A percentile compares a stretch with the other conserved stretches of the same genome.
Conservation (phyloP, 2,797 vertebrate species). For the Trachops cirrhosus region DNA sequence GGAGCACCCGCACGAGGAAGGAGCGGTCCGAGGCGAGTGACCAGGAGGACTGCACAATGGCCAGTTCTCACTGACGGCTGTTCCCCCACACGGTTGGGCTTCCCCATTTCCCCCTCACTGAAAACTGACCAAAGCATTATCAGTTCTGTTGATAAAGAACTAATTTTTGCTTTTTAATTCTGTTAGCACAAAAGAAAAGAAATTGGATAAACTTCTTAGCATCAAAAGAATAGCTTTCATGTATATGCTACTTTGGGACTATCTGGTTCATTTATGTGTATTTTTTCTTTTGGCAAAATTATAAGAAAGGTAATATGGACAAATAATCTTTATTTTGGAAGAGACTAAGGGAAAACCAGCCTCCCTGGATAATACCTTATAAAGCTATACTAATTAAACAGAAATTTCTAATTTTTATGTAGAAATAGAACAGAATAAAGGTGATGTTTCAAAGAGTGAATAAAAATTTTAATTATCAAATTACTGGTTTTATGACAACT, state of each 20-base stretch:
- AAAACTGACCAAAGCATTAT: neutral
- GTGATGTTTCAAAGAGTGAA: neutral
- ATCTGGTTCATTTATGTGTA: neutral
- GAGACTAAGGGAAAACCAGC: neutral
- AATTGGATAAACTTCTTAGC: neutral
- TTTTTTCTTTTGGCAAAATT: neutral
- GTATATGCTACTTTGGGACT: neutral
- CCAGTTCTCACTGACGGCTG: neutral
- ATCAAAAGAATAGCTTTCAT: constrained; percentile 13
- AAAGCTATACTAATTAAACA: neutral
- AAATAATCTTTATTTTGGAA: constrained; percentile 3
- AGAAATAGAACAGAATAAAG: constrained; percentile 18
- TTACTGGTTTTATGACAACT: neutral
- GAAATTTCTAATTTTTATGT: neutral
- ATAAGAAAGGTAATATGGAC: neutral
- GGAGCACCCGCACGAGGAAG: neutral
- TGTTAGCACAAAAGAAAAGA: constrained; percentile 7
- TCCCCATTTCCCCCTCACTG: neutral
- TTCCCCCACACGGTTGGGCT: neutral
- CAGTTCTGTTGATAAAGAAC: neutral
- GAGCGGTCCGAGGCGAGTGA: neutral
- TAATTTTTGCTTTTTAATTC: neutral
- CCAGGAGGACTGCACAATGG: neutral
- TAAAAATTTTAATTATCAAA: neutral
- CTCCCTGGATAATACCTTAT: neutral